These are phyloP conservation scores for Bubalus kerabau DNA, from an alignment of 2,113 vertebrate species.

Conservation along the genomic window DNA sequence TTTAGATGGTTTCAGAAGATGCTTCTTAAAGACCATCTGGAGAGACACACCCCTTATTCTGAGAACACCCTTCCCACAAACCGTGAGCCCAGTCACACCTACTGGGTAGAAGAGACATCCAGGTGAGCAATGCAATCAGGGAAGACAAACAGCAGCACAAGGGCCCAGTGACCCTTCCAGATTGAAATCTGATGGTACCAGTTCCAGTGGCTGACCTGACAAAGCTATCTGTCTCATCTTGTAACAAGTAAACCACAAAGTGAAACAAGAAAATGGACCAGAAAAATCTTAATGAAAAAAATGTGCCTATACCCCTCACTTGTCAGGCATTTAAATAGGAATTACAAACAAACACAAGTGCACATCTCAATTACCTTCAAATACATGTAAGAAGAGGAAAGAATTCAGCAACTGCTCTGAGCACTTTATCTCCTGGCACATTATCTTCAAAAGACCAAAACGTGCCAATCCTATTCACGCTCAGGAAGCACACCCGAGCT, in stretches of 20 bases:
- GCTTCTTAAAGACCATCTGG: background rate
- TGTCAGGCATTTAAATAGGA: conserved; percentile 18
- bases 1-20: background rate
- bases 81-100: background rate
- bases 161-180: background rate
- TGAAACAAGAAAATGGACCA: background rate
- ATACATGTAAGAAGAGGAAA: background rate
- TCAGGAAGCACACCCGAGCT: background rate
- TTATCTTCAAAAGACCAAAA: conserved; percentile 46
- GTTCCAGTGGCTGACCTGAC: background rate
- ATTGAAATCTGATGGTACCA: background rate
- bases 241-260: background rate
- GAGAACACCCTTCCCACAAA: background rate
- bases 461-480: background rate
- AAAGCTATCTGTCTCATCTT: background rate
- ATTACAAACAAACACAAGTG: background rate
- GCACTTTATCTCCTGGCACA: background rate
- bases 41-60: accelerated
- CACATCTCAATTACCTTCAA: conserved; percentile 27
- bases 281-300: background rate
- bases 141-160: background rate
- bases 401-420: background rate
- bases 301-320: background rate
- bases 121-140: accelerated
- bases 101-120: background rate